A percentile compares a stretch with the other conserved stretches of the same genome.
Conservation (phyloP, 2,888 invertebrate species). For the Agrochola circellaris region DNA sequence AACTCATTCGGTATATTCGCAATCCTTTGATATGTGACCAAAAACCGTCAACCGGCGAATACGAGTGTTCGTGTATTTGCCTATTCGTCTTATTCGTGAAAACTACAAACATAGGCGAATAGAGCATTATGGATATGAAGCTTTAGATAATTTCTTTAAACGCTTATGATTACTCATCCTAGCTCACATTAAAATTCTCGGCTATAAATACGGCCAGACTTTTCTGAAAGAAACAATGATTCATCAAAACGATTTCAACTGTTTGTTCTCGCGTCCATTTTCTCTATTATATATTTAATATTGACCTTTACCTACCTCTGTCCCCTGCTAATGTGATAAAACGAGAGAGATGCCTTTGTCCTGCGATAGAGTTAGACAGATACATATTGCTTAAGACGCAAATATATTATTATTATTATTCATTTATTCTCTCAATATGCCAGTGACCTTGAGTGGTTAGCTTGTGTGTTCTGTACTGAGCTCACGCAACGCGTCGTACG, state of each 20-base stretch:
- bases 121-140: not conserved
- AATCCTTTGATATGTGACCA: no score
- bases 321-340: not conserved
- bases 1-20: no score
- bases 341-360: not conserved
- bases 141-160: not conserved
- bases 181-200: not conserved
- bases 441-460: no score
- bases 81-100: no score
- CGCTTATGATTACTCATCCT: not conserved
- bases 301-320: not conserved
- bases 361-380: not conserved
- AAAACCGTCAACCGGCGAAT: no score
- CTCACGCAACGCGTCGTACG: no score
- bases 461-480: no score
- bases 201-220: not conserved
- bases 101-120: no score
- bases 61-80: no score
- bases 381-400: no score
- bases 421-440: no score
- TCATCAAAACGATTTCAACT: not conserved
- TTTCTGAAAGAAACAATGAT: not conserved
- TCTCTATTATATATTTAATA: not conserved
- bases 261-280: not conserved
- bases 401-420: no score